A percentile compares a stretch with the other conserved stretches of the same genome.
Evolutionary conservation across 2,888 invertebrate genomes (phyloP).

Genomic region (Dascillus cervinus): DNA sequence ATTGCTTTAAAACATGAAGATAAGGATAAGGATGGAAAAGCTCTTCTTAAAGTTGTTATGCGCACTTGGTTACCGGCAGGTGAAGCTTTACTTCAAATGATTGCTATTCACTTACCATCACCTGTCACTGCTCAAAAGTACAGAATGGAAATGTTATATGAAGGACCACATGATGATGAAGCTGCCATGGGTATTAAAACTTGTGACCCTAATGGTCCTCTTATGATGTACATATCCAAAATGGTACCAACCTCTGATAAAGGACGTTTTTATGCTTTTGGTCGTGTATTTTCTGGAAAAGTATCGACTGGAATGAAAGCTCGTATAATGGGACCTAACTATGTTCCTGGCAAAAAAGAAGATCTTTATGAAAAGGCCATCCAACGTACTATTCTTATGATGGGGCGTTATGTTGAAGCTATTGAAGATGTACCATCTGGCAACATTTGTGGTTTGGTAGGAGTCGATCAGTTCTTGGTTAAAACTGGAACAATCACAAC

Average conservation of each 20-base stretch:
- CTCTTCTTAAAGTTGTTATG: conserved; percentile 95
- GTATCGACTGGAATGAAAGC: conserved; percentile 83
- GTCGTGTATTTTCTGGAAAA: conserved; percentile 98
- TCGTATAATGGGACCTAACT: conserved; percentile 99
- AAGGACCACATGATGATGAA: conserved; percentile 66
- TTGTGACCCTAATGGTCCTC: conserved; percentile 93
- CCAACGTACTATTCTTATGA: conserved; percentile 99
- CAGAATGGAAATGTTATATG: conserved; percentile 99
- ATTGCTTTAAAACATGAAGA: conserved; percentile 92
- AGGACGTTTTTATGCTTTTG: conserved; percentile 99
- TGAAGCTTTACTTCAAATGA: conserved; percentile 99
- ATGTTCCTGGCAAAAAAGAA: conserved; percentile 95
- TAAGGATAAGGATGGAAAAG: conserved; percentile 93
- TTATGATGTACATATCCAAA: conserved; percentile 99
- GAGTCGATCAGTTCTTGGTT: conserved; percentile 98
- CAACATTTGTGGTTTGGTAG: conserved; percentile 99
- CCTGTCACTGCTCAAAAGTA: conserved; percentile 98
- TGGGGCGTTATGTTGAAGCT: conserved; percentile 99
- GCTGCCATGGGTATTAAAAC: conserved; percentile 79
- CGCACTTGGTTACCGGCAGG: conserved; percentile 99
- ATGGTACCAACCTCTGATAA: conserved; percentile 99
- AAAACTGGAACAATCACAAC: conserved; percentile 99
- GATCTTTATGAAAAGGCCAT: conserved; percentile 98
- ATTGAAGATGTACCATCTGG: conserved; percentile 99
- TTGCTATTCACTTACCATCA: conserved; percentile 98